phyloP scores from a whole-genome alignment of 1,140 invertebrate species.

The honey bee (Apis mellifera) region DNA sequence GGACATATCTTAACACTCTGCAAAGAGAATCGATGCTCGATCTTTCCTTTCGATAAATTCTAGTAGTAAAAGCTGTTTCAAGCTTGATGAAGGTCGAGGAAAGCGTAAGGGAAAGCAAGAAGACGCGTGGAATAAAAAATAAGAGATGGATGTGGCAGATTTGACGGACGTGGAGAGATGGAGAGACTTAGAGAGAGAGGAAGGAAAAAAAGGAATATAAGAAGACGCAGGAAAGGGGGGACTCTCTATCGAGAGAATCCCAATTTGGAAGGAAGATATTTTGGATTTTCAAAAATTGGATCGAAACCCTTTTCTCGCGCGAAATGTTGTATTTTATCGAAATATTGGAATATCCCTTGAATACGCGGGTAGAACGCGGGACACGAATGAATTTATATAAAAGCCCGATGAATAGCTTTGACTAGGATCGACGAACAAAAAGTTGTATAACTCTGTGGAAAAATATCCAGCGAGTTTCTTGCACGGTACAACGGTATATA shows the following conservation, averaged over 20 bases:
- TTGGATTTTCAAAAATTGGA: not conserved
- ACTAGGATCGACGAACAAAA: not conserved
- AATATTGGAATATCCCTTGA: not conserved
- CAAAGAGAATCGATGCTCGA: slow-evolving; percentile 19
- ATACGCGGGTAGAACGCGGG: not conserved
- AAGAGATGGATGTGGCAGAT: not conserved
- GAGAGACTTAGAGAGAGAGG: too few relatives aligned
- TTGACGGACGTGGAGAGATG: not conserved
- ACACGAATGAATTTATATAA: slow-evolving; percentile 1
- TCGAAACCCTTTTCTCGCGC: not conserved
- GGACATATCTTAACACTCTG: too few relatives aligned
- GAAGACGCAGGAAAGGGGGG: not conserved
- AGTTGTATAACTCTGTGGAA: not conserved
- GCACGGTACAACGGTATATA: not conserved
- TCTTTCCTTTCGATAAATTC: slow-evolving; percentile 18
- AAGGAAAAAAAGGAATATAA: not conserved
- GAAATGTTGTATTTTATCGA: not conserved
- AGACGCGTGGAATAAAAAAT: slow-evolving; percentile 6
- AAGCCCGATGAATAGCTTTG: not conserved
- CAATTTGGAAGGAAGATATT: not conserved
- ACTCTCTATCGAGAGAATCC: not conserved
- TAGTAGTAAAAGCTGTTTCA: slow-evolving; percentile 32
- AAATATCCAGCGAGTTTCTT: not conserved
- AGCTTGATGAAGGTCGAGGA: too few relatives aligned
- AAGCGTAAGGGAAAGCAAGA: not conserved